These are phyloP conservation scores for Epiperipatus broadwayi DNA, from an alignment of 2,888 invertebrate species.

Conservation along the genomic window DNA sequence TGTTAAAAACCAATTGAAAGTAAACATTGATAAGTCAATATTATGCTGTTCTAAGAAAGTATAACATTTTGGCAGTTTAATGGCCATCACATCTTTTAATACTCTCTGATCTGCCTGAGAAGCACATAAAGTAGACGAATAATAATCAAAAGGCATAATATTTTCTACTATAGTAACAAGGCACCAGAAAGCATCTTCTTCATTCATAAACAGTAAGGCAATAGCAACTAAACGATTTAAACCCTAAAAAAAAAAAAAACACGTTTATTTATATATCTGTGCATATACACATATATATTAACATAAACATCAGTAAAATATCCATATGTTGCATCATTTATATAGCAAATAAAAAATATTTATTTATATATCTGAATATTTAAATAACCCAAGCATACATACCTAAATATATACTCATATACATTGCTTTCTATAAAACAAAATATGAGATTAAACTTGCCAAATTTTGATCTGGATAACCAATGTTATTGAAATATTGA, in stretches of 20 bases:
- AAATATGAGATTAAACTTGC: too few species aligned
- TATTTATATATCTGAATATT: too few species aligned
- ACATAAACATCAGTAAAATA: too few species aligned
- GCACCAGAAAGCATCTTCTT: slow-evolving; percentile 38
- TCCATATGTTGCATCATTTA: too few species aligned
- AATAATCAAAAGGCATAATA: slow-evolving; percentile 36
- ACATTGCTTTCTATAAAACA: too few species aligned
- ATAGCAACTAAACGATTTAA: slow-evolving; percentile 37
- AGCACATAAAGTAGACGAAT: slow-evolving; percentile 32
- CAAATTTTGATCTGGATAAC: too few species aligned
- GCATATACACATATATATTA: background rate
- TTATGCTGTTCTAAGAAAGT: slow-evolving; percentile 30
- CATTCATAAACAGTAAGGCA: slow-evolving; percentile 34
- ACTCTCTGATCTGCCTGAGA: slow-evolving; percentile 36
- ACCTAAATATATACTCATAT: too few species aligned
- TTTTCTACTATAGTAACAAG: slow-evolving; percentile 35
- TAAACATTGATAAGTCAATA: slow-evolving; percentile 33
- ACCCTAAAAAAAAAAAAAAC: slow-evolving; percentile 27
- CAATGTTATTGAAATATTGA: too few species aligned
- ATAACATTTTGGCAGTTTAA: slow-evolving; percentile 33
- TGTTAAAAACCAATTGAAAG: slow-evolving; percentile 38
- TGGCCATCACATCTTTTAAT: slow-evolving; percentile 33
- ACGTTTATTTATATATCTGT: background rate
- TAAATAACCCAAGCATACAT: too few species aligned
- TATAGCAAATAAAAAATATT: too few species aligned